These are phyloP conservation scores for Lichenostomus cassidix DNA, from an alignment of 2,113 vertebrate genomes.

Conservation along the genomic window DNA sequence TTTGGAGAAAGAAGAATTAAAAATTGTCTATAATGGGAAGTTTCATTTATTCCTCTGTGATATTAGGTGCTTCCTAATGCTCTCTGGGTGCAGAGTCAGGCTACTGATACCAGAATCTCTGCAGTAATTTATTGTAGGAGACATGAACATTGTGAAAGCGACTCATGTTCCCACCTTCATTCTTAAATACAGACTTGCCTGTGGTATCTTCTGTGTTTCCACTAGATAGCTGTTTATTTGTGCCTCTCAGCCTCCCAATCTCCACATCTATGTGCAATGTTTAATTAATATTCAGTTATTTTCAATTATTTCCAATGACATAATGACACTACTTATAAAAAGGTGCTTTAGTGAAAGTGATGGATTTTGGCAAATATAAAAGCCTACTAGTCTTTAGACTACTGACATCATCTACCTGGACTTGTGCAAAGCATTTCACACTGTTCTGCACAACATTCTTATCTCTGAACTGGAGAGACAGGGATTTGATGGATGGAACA, in stretches of 20 bases:
- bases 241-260: not conserved
- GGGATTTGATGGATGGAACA: not conserved
- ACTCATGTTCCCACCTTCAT: not conserved
- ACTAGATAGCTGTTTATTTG: not conserved
- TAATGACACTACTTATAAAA: slow-evolving; percentile 20
- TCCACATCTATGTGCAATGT: not conserved
- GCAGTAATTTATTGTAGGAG: not conserved
- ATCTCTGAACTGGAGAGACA: not conserved
- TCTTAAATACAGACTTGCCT: not conserved
- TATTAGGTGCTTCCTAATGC: not conserved
- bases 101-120: not conserved
- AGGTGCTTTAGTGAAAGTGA: slow-evolving; percentile 19
- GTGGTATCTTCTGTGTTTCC: not conserved
- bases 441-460: not conserved
- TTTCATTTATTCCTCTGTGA: not conserved
- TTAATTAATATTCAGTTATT: slow-evolving; percentile 65
- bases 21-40: not conserved
- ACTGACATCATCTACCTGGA: not conserved
- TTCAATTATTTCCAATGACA: slow-evolving; percentile 37
- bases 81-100: not conserved
- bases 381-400: not conserved
- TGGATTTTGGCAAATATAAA: slow-evolving; percentile 49
- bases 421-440: not conserved
- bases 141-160: not conserved
- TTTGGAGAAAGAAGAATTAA: not conserved